phyloP scores from a whole-genome alignment of 2,888 invertebrate genomes.

The Punctoribates punctum region DNA sequence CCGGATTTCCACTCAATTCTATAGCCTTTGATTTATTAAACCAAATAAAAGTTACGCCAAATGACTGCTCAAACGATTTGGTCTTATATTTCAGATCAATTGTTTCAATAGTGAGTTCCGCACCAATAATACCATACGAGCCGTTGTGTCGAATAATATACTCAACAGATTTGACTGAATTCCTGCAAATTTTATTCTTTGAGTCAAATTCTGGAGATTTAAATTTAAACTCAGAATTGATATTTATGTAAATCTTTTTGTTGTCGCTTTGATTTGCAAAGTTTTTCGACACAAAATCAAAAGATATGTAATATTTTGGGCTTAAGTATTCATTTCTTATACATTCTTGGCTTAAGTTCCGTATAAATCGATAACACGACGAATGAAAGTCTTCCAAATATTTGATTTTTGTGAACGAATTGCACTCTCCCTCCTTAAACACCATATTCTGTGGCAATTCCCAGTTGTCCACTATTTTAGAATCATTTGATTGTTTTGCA shows the following conservation, averaged over 20 bases:
- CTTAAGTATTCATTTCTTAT: neutral
- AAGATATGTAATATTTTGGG: conserved; percentile 19
- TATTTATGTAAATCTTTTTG: neutral
- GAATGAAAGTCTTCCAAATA: conserved; percentile 29
- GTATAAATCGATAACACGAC: conserved; percentile 8
- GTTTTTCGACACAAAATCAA: conserved; percentile 16
- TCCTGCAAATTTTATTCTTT: conserved; percentile 8
- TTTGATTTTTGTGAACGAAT: neutral
- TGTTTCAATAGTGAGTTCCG: neutral
- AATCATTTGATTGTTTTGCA: neutral
- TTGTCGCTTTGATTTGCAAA: neutral
- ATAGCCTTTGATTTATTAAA: neutral
- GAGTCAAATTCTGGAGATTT: neutral
- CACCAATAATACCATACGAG: conserved; percentile 19
- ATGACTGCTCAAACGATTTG: conserved; percentile 2
- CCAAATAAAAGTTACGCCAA: conserved; percentile 7
- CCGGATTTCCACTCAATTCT: conserved; percentile 67
- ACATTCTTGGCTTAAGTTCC: neutral
- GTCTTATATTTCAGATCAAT: neutral
- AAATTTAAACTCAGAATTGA: neutral
- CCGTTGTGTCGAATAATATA: conserved; percentile 35
- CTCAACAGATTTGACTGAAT: conserved; percentile 16
- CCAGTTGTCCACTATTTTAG: neutral
- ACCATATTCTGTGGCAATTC: neutral
- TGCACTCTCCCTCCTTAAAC: neutral